Percentiles rank a stretch among this genome's conserved stretches.
Conservation (phyloP, 2,113 vertebrate species). For the Chionomys nivalis region DNA sequence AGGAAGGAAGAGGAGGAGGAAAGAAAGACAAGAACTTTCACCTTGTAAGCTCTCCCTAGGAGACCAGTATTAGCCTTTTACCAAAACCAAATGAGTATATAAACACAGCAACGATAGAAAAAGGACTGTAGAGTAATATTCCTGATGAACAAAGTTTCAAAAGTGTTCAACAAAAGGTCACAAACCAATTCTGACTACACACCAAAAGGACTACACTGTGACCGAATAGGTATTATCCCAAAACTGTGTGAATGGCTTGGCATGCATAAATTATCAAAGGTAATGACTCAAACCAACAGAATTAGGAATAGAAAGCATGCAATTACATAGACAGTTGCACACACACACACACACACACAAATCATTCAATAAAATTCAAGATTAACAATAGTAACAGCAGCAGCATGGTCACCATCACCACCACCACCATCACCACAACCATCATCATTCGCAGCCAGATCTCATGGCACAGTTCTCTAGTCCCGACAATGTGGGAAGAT, state of each 20-base stretch:
- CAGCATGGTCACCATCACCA: neutral
- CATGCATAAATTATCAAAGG: neutral
- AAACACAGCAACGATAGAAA: neutral
- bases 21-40: too few species aligned
- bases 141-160: too few species aligned
- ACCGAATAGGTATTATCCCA: neutral
- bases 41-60: neutral
- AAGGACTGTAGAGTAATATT: neutral
- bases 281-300: neutral
- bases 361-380: neutral
- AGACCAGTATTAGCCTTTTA: neutral
- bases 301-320: neutral
- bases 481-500: neutral
- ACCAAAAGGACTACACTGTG: neutral
- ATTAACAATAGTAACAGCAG: neutral
- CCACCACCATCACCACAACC: too few species aligned
- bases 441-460: too few species aligned
- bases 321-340: neutral
- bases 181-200: neutral
- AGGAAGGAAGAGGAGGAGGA: too few species aligned
- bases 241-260: neutral
- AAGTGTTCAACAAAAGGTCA: neutral
- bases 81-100: neutral
- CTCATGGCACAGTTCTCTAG: neutral
- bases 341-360: too few species aligned